Percentiles rank a stretch among this genome's conserved stretches.
Evolutionary conservation across 1,140 invertebrate genomes (phyloP).

Genomic region (Diplogasteroides magnus): DNA sequence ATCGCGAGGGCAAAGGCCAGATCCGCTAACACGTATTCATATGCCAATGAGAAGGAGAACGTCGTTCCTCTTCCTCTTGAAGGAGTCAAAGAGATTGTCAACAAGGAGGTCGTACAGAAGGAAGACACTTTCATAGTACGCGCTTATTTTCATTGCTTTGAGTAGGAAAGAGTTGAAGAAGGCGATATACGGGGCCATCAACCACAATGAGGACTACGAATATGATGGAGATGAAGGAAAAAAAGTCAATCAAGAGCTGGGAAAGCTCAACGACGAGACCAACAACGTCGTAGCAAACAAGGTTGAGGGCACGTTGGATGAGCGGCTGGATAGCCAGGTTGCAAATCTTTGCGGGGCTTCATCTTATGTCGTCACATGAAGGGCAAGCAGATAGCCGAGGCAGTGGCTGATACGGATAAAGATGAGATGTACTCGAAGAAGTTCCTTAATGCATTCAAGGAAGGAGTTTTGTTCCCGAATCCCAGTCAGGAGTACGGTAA

Average conservation of each 20-base stretch:
- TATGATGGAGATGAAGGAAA: constrained; percentile 1
- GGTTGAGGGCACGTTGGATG: not conserved
- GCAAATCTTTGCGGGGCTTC: not conserved
- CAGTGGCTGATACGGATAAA: not conserved
- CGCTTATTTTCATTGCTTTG: not conserved
- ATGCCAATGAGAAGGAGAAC: not conserved
- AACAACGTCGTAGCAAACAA: no score
- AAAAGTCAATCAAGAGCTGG: not conserved
- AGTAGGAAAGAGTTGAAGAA: not conserved
- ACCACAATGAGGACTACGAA: not conserved
- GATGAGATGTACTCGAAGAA: not conserved
- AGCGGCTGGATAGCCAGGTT: not conserved
- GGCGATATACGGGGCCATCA: not conserved
- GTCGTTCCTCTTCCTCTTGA: not conserved
- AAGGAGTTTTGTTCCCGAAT: not conserved
- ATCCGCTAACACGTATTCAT: not conserved
- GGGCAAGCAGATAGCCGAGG: no score
- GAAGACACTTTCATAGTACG: not conserved
- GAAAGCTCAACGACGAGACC: constrained; percentile 1
- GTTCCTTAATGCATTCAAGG: not conserved
- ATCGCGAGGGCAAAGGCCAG: not conserved
- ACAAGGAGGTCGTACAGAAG: no score
- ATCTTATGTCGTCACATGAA: not conserved
- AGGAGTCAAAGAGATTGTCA: constrained; percentile 56
- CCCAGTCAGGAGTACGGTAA: no score